Conservation (phyloP, 2,797 vertebrate genomes). For the Scyliorhinus canicula region DNA sequence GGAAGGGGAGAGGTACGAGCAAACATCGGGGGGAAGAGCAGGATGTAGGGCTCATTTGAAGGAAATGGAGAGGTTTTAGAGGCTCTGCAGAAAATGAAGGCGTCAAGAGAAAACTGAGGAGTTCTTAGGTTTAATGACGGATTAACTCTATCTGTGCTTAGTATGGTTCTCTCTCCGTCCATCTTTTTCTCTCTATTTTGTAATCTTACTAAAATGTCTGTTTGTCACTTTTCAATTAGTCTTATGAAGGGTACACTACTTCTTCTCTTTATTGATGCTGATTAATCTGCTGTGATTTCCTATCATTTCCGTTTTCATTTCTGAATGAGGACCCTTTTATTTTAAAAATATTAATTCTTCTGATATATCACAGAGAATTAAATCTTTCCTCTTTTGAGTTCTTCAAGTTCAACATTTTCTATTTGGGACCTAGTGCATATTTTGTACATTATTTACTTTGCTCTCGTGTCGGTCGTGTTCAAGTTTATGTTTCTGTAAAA, state of each 20-base stretch:
- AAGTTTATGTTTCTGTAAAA: neutral
- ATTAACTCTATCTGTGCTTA: neutral
- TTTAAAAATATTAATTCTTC: neutral
- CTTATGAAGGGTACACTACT: neutral
- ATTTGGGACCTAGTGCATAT: neutral
- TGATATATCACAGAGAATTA: neutral
- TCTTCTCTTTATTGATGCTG: neutral
- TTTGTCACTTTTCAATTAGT: neutral
- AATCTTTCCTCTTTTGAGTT: neutral
- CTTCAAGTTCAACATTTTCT: neutral
- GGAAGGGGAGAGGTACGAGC: neutral
- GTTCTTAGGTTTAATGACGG: neutral
- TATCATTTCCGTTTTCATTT: neutral
- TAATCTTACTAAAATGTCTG: neutral
- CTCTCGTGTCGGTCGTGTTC: neutral
- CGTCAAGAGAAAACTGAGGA: neutral
- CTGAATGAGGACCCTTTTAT: neutral
- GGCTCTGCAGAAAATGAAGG: neutral
- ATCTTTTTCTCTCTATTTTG: neutral
- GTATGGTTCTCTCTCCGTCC: neutral
- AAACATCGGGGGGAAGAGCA: neutral
- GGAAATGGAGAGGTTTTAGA: neutral
- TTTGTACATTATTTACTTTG: neutral
- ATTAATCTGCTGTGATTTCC: neutral
- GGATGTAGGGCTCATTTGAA: neutral